phyloP scores from a whole-genome alignment of 2,113 vertebrate species.

The Pontoporia blainvillei region DNA sequence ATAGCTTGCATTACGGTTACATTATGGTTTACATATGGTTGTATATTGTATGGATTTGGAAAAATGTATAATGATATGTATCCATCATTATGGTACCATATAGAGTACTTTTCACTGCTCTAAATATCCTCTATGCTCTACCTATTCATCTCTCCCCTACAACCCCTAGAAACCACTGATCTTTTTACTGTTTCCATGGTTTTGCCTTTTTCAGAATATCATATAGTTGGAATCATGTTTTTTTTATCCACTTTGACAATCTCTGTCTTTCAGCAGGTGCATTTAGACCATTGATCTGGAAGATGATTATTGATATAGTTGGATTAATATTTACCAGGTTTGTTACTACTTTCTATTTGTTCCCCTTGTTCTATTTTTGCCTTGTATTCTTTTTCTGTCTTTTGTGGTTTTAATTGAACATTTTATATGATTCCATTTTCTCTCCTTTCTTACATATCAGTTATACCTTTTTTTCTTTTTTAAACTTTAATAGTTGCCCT shows the following conservation, averaged over 20 bases:
- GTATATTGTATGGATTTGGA: neutral
- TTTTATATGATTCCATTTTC: neutral
- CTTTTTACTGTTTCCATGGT: neutral
- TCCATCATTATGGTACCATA: neutral
- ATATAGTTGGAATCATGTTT: neutral
- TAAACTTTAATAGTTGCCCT: neutral
- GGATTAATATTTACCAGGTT: neutral
- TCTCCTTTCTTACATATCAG: neutral
- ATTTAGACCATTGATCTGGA: neutral
- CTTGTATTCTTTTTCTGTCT: neutral
- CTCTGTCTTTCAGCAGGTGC: neutral
- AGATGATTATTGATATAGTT: neutral
- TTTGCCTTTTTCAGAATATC: neutral
- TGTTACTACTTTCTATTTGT: neutral
- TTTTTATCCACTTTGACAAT: neutral
- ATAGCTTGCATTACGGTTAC: neutral
- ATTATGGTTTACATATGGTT: neutral
- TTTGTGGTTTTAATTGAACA: neutral
- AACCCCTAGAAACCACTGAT: neutral
- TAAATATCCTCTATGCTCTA: neutral
- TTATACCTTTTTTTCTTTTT: neutral
- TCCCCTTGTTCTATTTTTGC: neutral
- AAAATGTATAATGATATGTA: neutral
- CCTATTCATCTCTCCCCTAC: neutral
- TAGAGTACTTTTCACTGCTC: neutral